A percentile compares a stretch with the other conserved stretches of the same genome.
These are phyloP conservation scores for Onychostoma macrolepis DNA, from an alignment of 2,113 vertebrate genomes.

Conservation along the genomic window DNA sequence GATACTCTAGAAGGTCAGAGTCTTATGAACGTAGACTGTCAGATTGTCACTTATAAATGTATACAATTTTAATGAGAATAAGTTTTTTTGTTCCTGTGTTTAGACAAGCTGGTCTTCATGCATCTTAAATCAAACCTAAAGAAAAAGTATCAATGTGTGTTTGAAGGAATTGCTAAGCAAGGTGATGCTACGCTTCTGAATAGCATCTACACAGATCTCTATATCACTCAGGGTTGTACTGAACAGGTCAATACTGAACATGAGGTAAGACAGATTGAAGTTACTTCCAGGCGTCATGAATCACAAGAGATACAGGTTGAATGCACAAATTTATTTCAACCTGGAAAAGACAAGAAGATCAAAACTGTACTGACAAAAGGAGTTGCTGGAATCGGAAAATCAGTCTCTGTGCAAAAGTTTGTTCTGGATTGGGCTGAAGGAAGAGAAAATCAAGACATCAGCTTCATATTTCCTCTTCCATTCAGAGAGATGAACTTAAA, in stretches of 20 bases:
- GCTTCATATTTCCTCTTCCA: background rate
- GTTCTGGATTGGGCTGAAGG: background rate
- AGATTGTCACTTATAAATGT: background rate
- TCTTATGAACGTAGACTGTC: background rate
- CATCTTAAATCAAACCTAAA: conserved; percentile 11
- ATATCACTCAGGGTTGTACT: background rate
- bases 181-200: background rate
- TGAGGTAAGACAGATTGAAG: background rate
- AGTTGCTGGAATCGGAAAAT: background rate
- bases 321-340: background rate
- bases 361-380: background rate
- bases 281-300: background rate
- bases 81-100: background rate
- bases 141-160: background rate
- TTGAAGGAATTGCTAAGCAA: background rate
- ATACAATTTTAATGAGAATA: background rate
- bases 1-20: conserved; percentile 30
- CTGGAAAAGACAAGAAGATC: background rate
- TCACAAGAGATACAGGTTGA: background rate
- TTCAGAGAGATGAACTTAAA: background rate
- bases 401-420: background rate
- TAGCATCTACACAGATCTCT: background rate
- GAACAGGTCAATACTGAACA: background rate
- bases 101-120: conserved; percentile 32
- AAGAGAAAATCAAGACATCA: background rate